phyloP scores from a whole-genome alignment of 2,797 vertebrate species.

The Argyrosomus regius region DNA sequence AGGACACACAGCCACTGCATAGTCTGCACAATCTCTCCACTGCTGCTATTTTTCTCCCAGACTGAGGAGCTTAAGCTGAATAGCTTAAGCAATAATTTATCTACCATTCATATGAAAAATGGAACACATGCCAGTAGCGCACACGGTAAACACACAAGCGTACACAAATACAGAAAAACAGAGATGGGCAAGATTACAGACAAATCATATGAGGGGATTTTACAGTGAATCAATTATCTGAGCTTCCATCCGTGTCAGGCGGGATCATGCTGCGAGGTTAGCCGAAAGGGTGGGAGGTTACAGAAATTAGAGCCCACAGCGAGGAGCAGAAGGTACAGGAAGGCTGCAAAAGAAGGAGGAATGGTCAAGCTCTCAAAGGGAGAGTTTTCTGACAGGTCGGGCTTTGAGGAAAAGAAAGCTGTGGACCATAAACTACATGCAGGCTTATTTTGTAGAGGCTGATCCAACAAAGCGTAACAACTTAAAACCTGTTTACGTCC shows the following conservation, averaged over 20 bases:
- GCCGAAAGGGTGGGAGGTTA: constrained; percentile 49
- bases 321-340: constrained; percentile 30
- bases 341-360: constrained; percentile 28
- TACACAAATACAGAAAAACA: constrained; percentile 29
- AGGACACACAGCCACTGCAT: constrained; percentile 36
- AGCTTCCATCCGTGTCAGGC: constrained; percentile 46
- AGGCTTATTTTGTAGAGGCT: constrained; percentile 21
- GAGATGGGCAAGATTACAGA: constrained; percentile 46
- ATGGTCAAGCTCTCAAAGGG: constrained; percentile 37
- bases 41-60: constrained; percentile 49
- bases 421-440: constrained; percentile 25
- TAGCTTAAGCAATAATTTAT: constrained; percentile 56
- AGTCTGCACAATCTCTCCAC: constrained; percentile 29
- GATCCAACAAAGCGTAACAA: not conserved
- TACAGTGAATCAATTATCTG: constrained; percentile 71
- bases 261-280: constrained; percentile 45
- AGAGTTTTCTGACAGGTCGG: constrained; percentile 28
- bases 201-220: constrained; percentile 61
- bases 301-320: constrained; percentile 48
- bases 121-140: constrained; percentile 36
- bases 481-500: constrained; percentile 20
- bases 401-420: constrained; percentile 25
- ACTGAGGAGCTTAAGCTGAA: constrained; percentile 48
- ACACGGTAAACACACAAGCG: constrained; percentile 17
- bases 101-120: constrained; percentile 51